Conservation (phyloP, 2,113 vertebrate species). For the Genyomyrus donnyi region DNA sequence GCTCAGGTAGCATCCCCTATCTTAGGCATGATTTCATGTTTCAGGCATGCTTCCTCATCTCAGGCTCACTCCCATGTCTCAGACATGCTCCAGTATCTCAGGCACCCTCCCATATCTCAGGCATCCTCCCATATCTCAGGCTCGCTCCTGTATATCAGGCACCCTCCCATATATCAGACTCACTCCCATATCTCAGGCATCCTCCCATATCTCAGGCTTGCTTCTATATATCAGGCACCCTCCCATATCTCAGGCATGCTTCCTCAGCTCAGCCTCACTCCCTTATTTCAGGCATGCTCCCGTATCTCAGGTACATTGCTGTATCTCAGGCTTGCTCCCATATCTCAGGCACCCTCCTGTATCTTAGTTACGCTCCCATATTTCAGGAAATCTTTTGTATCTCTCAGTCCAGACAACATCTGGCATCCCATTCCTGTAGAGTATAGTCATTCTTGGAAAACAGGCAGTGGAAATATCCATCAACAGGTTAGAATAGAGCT, state of each 20-base stretch:
- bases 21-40: background rate
- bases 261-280: too few relatives aligned
- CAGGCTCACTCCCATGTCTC: constrained; percentile 16
- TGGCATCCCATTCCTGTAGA: constrained; percentile 48
- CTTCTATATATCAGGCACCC: background rate
- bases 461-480: constrained; percentile 33
- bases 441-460: constrained; percentile 44
- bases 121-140: background rate
- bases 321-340: background rate
- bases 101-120: background rate
- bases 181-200: background rate
- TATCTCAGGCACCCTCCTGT: background rate
- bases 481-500: background rate
- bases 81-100: background rate
- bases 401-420: constrained; percentile 39
- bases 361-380: background rate
- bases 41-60: background rate
- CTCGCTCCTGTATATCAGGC: background rate
- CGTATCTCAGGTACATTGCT: constrained; percentile 16
- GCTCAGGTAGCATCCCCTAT: too few relatives aligned
- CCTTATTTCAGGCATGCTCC: background rate
- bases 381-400: constrained; percentile 22
- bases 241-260: background rate
- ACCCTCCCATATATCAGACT: background rate
- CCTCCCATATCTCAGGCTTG: too few relatives aligned